Evolutionary conservation across 2,113 vertebrate species (phyloP).

Genomic region (Ctenomys sociabilis): DNA sequence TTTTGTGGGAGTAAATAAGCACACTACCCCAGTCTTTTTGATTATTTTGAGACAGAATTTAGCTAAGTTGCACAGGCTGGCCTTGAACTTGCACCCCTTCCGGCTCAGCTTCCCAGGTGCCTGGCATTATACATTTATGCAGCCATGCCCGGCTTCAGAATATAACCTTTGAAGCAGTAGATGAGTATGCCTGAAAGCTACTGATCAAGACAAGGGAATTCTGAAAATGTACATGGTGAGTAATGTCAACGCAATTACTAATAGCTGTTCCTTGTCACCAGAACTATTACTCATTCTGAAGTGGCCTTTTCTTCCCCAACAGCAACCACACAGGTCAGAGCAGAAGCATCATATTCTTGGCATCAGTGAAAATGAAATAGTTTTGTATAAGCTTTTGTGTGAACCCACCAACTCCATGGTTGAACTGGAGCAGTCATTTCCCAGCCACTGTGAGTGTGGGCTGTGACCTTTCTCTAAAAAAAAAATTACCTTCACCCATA

Average conservation of each 20-base stretch:
- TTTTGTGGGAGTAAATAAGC: background rate
- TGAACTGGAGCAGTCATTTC: background rate
- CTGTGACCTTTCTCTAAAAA: background rate
- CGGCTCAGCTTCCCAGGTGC: background rate
- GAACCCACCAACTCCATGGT: background rate
- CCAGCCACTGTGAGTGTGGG: background rate
- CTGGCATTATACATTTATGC: background rate
- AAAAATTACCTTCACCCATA: background rate
- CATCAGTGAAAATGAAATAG: background rate
- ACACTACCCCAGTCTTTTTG: background rate
- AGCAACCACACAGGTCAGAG: background rate
- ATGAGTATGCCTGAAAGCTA: background rate
- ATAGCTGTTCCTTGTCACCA: too few relatives aligned
- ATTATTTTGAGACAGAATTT: background rate
- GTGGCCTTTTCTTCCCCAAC: background rate
- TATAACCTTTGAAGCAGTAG: background rate
- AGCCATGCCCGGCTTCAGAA: background rate
- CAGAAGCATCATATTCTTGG: background rate
- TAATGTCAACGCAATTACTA: background rate
- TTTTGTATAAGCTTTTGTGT: background rate
- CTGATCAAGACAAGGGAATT: background rate
- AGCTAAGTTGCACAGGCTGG: background rate
- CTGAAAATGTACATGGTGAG: background rate
- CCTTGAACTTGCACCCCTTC: background rate
- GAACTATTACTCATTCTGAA: background rate